phyloP scores from a whole-genome alignment of 2,888 invertebrate species.

The Eupithecia centaureata region DNA sequence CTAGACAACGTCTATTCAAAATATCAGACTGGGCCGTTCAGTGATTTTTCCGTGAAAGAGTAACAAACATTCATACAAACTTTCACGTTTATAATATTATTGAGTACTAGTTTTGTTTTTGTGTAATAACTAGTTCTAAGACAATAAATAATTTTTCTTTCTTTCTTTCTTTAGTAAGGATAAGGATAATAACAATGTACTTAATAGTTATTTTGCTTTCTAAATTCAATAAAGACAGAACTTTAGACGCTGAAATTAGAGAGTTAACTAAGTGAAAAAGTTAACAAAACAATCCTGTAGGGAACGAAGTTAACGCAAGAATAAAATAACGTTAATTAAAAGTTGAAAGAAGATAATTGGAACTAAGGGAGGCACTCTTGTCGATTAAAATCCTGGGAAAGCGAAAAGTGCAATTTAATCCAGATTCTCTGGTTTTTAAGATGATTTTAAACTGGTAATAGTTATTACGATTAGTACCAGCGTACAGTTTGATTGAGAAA shows the following conservation, averaged over 20 bases:
- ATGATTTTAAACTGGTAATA: background rate
- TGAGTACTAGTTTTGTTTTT: too few species aligned
- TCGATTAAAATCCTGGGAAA: slow-evolving; percentile 1
- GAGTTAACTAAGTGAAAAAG: slow-evolving; percentile 16
- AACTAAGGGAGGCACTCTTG: slow-evolving; percentile 15
- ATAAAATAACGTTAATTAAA: slow-evolving; percentile 31
- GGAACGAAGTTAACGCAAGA: slow-evolving; percentile 18
- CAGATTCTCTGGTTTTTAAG: background rate
- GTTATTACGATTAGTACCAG: too few species aligned
- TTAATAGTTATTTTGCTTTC: background rate
- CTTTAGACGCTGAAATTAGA: slow-evolving; percentile 1
- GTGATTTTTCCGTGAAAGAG: too few species aligned
- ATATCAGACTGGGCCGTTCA: too few species aligned
- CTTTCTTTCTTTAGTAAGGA: too few species aligned
- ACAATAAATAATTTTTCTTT: too few species aligned
- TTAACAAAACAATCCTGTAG: slow-evolving; percentile 11
- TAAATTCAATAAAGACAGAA: background rate
- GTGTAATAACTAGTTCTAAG: too few species aligned
- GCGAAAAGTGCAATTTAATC: background rate
- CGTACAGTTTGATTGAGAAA: background rate
- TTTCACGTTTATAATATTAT: too few species aligned
- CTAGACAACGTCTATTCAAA: too few species aligned
- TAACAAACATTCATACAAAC: too few species aligned
- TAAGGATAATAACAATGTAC: too few species aligned
- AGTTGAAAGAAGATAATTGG: slow-evolving; percentile 27